Evolutionary conservation across 2,888 invertebrate species (phyloP).

Genomic region (Petrolisthes cinctipes): DNA sequence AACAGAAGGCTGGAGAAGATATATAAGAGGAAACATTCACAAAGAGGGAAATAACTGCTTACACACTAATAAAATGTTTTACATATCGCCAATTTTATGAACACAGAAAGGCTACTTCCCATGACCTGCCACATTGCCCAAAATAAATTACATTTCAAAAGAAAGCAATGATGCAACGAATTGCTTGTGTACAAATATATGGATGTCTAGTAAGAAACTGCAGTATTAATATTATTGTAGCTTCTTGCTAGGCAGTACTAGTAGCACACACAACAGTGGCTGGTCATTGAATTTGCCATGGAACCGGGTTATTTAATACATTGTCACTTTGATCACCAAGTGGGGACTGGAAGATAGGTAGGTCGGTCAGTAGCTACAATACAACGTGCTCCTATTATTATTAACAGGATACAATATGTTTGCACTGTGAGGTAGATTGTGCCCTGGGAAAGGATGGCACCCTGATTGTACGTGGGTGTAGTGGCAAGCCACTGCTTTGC

Average conservation of each 20-base stretch:
- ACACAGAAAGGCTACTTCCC: slow-evolving; percentile 49
- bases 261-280: slow-evolving; percentile 32
- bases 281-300: slow-evolving; percentile 44
- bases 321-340: slow-evolving; percentile 60
- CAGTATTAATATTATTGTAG: slow-evolving; percentile 16
- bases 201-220: slow-evolving; percentile 31
- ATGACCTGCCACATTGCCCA: slow-evolving; percentile 42
- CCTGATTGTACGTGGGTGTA: slow-evolving; percentile 61
- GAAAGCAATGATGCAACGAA: slow-evolving; percentile 17
- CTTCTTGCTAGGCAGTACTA: slow-evolving; percentile 19
- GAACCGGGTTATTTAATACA: slow-evolving; percentile 40
- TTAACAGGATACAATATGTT: slow-evolving; percentile 62
- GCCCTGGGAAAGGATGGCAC: slow-evolving; percentile 54
- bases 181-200: slow-evolving; percentile 16
- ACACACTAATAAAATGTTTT: slow-evolving; percentile 55
- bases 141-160: slow-evolving; percentile 15
- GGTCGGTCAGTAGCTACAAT: slow-evolving; percentile 62
- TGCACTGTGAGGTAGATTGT: slow-evolving; percentile 63
- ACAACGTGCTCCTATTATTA: slow-evolving; percentile 59
- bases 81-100: slow-evolving; percentile 60
- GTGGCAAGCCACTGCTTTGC: slow-evolving; percentile 25
- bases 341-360: slow-evolving; percentile 60
- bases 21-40: slow-evolving; percentile 41
- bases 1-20: slow-evolving; percentile 53
- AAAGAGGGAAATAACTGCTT: slow-evolving; percentile 57